Evolutionary conservation across 1,140 invertebrate genomes (phyloP), one percentile per base, ranked within the genome.

Genomic region (Drosophila rhopaloa): DNA sequence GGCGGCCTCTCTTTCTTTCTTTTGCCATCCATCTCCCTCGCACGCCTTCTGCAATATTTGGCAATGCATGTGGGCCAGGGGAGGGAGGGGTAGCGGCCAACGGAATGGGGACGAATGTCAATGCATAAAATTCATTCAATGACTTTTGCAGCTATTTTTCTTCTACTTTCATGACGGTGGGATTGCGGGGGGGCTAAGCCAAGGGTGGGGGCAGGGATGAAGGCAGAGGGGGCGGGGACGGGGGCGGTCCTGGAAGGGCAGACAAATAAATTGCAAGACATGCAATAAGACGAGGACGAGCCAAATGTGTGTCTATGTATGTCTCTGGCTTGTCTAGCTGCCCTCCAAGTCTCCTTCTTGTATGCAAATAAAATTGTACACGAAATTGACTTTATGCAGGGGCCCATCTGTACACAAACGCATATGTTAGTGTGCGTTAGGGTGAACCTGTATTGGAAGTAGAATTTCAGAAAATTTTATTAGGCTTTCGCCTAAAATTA

Each of bases 331-430:
- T 51, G 73, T 77, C 74, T 76, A 43, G 73, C 37, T 40, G 32
- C 72, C 60, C 47, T 35, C 54, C 51, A 40, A 44, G n/a, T 70
- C 67, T 16, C 16, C 74, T 78, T 62, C 63, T 78, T 48, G 68
- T 85, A 79, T 82, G 84, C 83, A 88, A 86, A 86, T 86, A 88
- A 86, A 86, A 86, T 88, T 88, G 83, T 89, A 88, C 83, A 86
- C 61, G 79, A 83, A 86, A 88, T 88, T 88, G 84, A 89, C 76
- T 86, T 86, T 83, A 47, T 77, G 74, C 65, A 77, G 44, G 44
- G 38, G n/a, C 48, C 48, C 29, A 32, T 50, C 27, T 16, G 4
- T 5, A 16, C 29, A 29, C 46, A 48, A 24, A 4, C n/a, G 8
- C 29, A 4, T 10, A 24, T 51, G 11, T 32, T 9, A 5, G 35